A percentile compares a stretch with the other conserved stretches of the same genome.
Conservation (phyloP, 2,888 invertebrate species). For the Trissolcus brochymenae region DNA sequence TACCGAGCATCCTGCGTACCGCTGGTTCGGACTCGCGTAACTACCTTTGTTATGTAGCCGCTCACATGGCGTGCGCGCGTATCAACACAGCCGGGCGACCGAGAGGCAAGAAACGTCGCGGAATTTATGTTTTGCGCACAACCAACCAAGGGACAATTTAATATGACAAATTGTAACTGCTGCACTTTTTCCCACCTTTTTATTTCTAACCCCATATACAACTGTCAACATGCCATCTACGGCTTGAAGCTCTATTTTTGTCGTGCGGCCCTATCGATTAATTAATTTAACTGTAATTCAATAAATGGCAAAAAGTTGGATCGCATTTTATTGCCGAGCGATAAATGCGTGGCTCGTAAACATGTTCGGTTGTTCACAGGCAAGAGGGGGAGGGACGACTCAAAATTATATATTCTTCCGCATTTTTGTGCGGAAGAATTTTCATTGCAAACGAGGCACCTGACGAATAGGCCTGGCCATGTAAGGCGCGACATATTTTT, state of each 20-base stretch:
- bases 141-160: constrained; percentile 44
- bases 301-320: no score
- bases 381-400: background rate
- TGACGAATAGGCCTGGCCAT: background rate
- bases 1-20: constrained; percentile 44
- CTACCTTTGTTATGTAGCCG: constrained; percentile 56
- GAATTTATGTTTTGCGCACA: constrained; percentile 50
- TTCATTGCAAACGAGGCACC: background rate
- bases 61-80: constrained; percentile 42
- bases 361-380: no score
- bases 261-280: no score
- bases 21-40: constrained; percentile 28
- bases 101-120: constrained; percentile 32
- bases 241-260: no score
- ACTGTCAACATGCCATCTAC: no score
- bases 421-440: background rate
- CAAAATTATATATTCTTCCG: background rate
- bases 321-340: no score
- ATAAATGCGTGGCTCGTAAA: no score
- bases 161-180: constrained; percentile 50
- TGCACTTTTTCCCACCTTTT: constrained; percentile 19
- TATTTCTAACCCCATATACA: background rate
- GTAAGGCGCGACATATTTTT: constrained; percentile 2
- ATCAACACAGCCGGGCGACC: constrained; percentile 32
- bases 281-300: no score